Percentiles rank a stretch among this genome's conserved stretches.
Conservation (phyloP, 2,888 invertebrate species). For the Herminia tarsipennalis region DNA sequence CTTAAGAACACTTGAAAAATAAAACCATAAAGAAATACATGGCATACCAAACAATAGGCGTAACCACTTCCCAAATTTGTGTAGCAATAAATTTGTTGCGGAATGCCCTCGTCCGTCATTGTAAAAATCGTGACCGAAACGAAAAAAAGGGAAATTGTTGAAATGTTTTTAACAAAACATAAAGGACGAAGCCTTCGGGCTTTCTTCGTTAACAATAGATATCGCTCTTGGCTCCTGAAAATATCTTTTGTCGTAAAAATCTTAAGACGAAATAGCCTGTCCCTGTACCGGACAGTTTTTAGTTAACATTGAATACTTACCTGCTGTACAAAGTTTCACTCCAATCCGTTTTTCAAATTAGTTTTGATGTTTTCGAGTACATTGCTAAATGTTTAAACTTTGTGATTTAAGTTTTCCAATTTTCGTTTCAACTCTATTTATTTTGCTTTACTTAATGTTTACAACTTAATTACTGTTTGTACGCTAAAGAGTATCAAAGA, state of each 20-base stretch:
- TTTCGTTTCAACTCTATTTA: no score
- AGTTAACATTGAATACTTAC: constrained; percentile 5
- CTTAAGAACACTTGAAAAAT: no score
- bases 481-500: no score
- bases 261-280: constrained; percentile 20
- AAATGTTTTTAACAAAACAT: constrained; percentile 50
- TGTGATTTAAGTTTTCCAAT: no score
- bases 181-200: constrained; percentile 45
- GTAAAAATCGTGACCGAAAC: constrained; percentile 35
- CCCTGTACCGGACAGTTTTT: constrained; percentile 4
- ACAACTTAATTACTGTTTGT: no score
- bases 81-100: constrained; percentile 45
- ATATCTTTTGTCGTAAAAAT: constrained; percentile 45
- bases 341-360: no score
- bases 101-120: constrained; percentile 42
- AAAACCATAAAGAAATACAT: constrained; percentile 18
- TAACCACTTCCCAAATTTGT: constrained; percentile 43
- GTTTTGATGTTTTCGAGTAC: constrained; percentile 15
- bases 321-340: constrained; percentile 13
- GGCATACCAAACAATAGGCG: constrained; percentile 26
- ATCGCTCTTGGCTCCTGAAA: constrained; percentile 37
- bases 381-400: no score
- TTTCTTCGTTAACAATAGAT: constrained; percentile 50
- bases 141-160: constrained; percentile 42
- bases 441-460: no score